Evolutionary conservation across 2,113 vertebrate genomes (phyloP).

Genomic region (Oncorhynchus clarkii): DNA sequence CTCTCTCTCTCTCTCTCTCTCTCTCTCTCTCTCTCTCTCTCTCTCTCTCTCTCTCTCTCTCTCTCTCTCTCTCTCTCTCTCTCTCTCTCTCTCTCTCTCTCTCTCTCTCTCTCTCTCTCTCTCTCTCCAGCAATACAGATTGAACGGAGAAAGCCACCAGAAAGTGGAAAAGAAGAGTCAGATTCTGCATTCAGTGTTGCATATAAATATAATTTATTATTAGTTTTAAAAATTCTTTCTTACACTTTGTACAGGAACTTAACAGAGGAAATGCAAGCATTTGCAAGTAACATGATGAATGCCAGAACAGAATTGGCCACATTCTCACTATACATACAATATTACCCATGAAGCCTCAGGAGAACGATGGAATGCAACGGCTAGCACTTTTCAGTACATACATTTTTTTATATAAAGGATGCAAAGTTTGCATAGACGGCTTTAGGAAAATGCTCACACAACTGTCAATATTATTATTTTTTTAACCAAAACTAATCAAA

Average conservation of each 20-base stretch:
- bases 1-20: too few species aligned
- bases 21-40: too few species aligned
- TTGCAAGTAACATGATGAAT: conserved; percentile 80
- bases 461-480: not conserved
- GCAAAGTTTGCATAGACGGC: conserved; percentile 92
- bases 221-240: conserved; percentile 98
- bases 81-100: too few species aligned
- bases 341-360: conserved; percentile 3
- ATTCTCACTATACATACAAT: conserved; percentile 76
- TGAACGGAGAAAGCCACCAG: not conserved
- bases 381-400: conserved; percentile 72
- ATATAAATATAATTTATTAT: conserved; percentile 99
- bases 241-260: conserved; percentile 96
- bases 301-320: conserved; percentile 81
- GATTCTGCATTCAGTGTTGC: conserved; percentile 75
- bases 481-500: conserved; percentile 37
- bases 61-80: too few species aligned
- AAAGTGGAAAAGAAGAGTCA: not conserved
- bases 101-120: too few species aligned
- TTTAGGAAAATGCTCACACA: conserved; percentile 72
- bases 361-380: conserved; percentile 63
- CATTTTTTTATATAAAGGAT: conserved; percentile 81
- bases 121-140: not conserved
- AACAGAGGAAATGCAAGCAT: conserved; percentile 87
- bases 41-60: too few species aligned